Base-by-base conservation (phyloP, 2,113 vertebrate genomes). In the Esox niger region DNA sequence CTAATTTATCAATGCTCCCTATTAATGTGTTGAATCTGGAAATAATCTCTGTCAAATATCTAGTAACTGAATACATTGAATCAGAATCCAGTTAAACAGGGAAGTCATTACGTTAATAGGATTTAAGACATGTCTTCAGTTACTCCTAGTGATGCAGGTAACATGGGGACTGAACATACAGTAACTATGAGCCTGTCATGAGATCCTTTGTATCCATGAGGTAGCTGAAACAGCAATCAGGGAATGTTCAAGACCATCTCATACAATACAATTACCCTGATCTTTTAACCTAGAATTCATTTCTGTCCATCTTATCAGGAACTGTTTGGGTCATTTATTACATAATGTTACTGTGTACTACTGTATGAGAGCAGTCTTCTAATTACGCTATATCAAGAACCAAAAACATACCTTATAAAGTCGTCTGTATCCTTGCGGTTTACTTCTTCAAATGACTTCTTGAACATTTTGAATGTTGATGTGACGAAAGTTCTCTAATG, bases 71-170 rank as follows among this genome's bases (percentile, higher is more conserved):
- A 81, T 75, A 83, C 78, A 77, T 73, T 66, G 73, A 78, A 80
- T 82, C 75, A 66, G 81, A 87, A 83, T 87, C 81, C 84, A 85
- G 74, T 87, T 87, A 87, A 88, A 88, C 66, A 58, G 75, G 84
- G 84, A 87, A 85, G 84, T 88, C 84, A 82, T 90, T 87, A 87
- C 64, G 79, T 75, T 88, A 87, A 85, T 81, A 65, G 58, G 73
- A 80, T 88, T 87, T 84, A 78, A 61, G 77, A 78, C 69, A 29
- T 73, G 70, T 76, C 69, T 21, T 66, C 79, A 9, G 82, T 76
- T 81, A 79, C 74, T 78, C 75, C 70, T 82, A 70, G 77, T 73
- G 62, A 68, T 62, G 73, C 77, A 79, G 80, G 80, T 76, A 71
- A 76, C 56, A 60, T 23, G 31, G 9, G 56, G 25, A 11, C 66